Percentiles rank a stretch among this genome's conserved stretches.
Evolutionary conservation across 2,113 vertebrate species (phyloP).

Genomic region (Nesogale talazaci): DNA sequence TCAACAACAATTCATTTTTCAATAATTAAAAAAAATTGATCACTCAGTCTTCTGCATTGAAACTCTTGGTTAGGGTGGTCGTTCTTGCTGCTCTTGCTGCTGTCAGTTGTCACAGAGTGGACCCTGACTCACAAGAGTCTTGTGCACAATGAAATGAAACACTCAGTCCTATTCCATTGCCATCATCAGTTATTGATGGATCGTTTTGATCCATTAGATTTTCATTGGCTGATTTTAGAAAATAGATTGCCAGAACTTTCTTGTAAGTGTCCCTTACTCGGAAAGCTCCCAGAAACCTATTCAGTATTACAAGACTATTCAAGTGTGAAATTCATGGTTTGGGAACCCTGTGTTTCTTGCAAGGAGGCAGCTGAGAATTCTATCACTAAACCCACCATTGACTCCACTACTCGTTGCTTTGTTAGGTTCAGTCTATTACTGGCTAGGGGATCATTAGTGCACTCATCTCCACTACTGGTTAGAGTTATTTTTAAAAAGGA

Average conservation of each 20-base stretch:
- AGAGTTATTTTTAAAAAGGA: background rate
- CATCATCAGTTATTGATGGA: background rate
- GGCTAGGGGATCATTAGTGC: too few species aligned
- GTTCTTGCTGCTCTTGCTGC: background rate
- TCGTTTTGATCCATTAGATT: background rate
- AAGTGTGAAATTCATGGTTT: background rate
- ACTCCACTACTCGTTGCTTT: background rate
- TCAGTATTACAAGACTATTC: background rate
- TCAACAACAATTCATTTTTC: conserved; percentile 3
- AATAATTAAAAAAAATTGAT: conserved; percentile 9
- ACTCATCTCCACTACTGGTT: too few species aligned
- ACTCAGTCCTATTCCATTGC: background rate
- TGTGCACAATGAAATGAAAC: background rate
- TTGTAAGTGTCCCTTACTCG: background rate
- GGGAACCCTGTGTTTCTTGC: background rate
- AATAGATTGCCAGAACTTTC: background rate
- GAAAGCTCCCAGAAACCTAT: background rate
- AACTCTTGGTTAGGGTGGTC: background rate
- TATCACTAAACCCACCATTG: background rate
- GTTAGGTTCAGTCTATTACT: background rate
- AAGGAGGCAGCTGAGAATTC: background rate
- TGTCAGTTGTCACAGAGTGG: background rate
- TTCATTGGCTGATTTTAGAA: background rate
- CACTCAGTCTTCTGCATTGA: conserved; percentile 10
- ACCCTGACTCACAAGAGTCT: background rate